phyloP scores from a whole-genome alignment of 2,797 vertebrate genomes.

The Coilia nasus region DNA sequence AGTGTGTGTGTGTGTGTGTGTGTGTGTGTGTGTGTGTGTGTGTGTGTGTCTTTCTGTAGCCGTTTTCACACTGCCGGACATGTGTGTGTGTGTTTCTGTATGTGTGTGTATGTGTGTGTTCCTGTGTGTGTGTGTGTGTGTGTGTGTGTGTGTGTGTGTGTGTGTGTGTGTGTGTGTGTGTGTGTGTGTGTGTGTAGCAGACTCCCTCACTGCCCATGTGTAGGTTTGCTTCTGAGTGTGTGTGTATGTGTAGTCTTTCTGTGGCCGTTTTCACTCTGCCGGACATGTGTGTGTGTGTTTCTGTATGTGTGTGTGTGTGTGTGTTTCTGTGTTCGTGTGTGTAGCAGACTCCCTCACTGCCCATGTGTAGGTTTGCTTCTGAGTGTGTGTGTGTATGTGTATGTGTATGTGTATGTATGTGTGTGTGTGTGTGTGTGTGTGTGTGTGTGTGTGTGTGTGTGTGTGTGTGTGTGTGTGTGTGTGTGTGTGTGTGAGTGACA shows the following conservation, averaged over 20 bases:
- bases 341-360: neutral
- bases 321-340: neutral
- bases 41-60: neutral
- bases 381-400: constrained; percentile 1
- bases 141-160: neutral
- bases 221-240: neutral
- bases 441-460: neutral
- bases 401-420: neutral
- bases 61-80: neutral
- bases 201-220: neutral
- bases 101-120: neutral
- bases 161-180: neutral
- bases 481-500: no score
- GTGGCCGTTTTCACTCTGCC: no score
- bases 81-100: neutral
- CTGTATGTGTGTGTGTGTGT: neutral
- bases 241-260: neutral
- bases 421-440: neutral
- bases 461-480: no score
- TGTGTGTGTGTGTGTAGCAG: constrained; percentile 6
- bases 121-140: neutral
- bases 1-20: constrained; percentile 1
- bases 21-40: constrained; percentile 14
- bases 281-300: neutral
- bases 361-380: neutral